Percentiles rank a stretch among this genome's conserved stretches.
Conservation (phyloP, 2,113 vertebrate species). For the Crotalus horridus region DNA sequence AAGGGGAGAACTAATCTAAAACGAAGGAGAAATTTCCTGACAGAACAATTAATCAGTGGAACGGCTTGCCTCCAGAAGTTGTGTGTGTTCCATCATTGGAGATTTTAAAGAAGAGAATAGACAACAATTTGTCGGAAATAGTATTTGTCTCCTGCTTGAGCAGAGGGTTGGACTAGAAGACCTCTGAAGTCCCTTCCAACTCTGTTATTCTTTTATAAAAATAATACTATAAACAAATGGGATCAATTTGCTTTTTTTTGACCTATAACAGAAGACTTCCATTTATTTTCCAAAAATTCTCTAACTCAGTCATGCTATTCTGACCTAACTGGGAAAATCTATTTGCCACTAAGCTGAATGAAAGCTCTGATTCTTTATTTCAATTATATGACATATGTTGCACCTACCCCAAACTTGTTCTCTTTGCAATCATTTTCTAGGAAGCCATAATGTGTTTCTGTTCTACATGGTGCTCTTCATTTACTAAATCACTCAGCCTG, state of each 20-base stretch:
- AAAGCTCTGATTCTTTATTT: background rate
- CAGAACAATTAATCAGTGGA: background rate
- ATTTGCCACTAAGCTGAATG: background rate
- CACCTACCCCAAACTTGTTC: slow-evolving; percentile 1
- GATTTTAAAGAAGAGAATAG: background rate
- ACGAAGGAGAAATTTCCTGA: background rate
- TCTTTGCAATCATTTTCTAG: background rate
- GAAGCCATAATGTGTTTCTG: slow-evolving; percentile 13
- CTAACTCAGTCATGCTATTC: background rate
- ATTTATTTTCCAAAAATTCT: slow-evolving; percentile 8
- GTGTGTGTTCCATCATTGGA: background rate
- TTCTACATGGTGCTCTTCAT: background rate
- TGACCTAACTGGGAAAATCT: slow-evolving; percentile 10
- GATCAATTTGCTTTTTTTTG: slow-evolving; percentile 17
- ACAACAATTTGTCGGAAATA: background rate
- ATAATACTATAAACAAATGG: slow-evolving; percentile 44
- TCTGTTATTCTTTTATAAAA: slow-evolving; percentile 14
- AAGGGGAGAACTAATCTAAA: background rate
- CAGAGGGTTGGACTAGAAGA: background rate
- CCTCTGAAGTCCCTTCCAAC: background rate
- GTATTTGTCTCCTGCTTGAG: background rate
- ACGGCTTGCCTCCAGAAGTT: background rate
- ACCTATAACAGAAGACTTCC: background rate
- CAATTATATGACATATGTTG: background rate
- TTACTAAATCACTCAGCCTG: slow-evolving; percentile 15